phyloP scores from a whole-genome alignment of 2,888 invertebrate genomes.

The Lypha dubia region DNA sequence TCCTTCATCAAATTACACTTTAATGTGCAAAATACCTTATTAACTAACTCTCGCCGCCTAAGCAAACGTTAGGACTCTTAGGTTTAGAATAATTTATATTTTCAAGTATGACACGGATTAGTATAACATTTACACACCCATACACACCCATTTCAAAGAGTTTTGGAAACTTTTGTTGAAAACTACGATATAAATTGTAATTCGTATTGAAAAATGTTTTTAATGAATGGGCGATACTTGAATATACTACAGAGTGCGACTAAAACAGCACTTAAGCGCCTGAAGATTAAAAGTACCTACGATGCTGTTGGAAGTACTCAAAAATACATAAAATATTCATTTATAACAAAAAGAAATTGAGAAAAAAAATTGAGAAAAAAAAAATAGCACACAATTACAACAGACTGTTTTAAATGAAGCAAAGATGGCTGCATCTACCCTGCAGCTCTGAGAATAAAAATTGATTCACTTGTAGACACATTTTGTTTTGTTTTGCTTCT shows the following conservation, averaged over 20 bases:
- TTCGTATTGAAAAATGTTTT: conserved; percentile 2
- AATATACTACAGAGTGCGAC: background rate
- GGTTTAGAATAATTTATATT: conserved; percentile 43
- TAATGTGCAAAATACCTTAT: conserved; percentile 9
- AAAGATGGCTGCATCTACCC: conserved; percentile 17
- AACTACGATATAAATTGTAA: conserved; percentile 30
- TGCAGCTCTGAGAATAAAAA: background rate
- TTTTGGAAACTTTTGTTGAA: background rate
- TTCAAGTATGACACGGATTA: conserved; percentile 25
- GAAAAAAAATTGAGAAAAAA: background rate
- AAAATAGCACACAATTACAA: background rate
- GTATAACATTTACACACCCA: background rate
- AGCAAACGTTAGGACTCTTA: conserved; percentile 1
- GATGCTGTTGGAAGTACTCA: background rate
- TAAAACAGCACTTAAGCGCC: conserved; percentile 33
- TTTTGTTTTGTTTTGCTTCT: too few relatives aligned
- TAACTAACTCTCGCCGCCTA: background rate
- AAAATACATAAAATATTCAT: conserved; percentile 45
- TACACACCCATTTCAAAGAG: background rate
- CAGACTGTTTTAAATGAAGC: background rate
- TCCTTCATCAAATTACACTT: background rate
- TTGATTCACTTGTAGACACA: too few relatives aligned
- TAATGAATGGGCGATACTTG: background rate
- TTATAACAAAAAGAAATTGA: conserved; percentile 6
- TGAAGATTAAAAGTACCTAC: conserved; percentile 37